Conservation (phyloP, 2,888 invertebrate species). For the Brachypalpus laphriformis region DNA sequence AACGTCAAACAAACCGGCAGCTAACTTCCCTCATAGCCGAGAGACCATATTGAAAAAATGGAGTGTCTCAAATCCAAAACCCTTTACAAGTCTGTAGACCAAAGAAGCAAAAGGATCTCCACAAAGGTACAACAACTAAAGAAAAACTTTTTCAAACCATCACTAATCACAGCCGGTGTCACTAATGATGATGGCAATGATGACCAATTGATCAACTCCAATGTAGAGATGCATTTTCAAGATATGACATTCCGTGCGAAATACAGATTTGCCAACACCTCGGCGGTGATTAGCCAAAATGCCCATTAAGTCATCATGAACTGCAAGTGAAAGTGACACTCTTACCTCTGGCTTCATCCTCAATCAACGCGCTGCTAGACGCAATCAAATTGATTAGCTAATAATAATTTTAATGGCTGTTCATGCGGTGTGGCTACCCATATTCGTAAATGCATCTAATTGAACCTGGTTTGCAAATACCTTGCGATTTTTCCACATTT, state of each 20-base stretch:
- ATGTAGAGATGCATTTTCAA: conserved; percentile 2
- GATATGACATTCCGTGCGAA: conserved; percentile 38
- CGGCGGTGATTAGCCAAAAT: conserved; percentile 14
- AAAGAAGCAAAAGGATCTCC: too few species aligned
- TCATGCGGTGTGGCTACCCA: conserved; percentile 51
- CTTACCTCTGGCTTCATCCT: conserved; percentile 10
- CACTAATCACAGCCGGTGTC: neutral
- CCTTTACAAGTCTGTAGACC: too few species aligned
- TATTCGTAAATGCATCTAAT: conserved; percentile 54
- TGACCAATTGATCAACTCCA: conserved; percentile 22
- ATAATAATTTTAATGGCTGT: conserved; percentile 53
- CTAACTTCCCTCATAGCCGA: too few species aligned
- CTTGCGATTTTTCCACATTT: neutral
- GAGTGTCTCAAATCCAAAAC: too few species aligned
- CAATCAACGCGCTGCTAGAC: conserved; percentile 14
- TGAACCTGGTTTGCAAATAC: conserved; percentile 44
- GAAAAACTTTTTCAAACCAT: too few species aligned
- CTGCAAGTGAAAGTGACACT: conserved; percentile 62
- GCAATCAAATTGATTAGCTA: conserved; percentile 65
- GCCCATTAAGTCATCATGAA: conserved; percentile 33
- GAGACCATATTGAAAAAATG: too few species aligned
- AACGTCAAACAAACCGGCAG: too few species aligned
- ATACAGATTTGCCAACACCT: conserved; percentile 24
- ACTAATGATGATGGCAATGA: conserved; percentile 6
- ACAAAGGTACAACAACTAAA: too few species aligned